Conservation (phyloP, 2,113 vertebrate genomes). For the Psephotus haematonotus region DNA sequence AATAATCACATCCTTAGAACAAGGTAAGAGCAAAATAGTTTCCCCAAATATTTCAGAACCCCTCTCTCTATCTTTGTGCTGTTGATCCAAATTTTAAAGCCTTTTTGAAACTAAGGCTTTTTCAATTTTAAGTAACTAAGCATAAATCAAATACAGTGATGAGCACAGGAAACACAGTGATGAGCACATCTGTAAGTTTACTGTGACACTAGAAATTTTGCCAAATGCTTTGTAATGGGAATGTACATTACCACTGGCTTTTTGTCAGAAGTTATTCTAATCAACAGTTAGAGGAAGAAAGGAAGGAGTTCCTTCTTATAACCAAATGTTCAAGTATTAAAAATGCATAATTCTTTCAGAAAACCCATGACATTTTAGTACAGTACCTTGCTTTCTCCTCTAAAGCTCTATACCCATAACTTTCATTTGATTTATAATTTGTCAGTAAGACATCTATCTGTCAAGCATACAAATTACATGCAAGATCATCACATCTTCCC, state of each 20-base stretch:
- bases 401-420: not conserved
- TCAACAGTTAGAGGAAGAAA: rapidly evolving
- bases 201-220: not conserved
- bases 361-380: not conserved
- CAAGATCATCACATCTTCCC: not conserved
- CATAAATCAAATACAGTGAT: not conserved
- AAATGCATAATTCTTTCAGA: not conserved
- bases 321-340: not conserved
- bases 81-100: not conserved
- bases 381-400: not conserved
- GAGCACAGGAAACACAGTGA: not conserved
- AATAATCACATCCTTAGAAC: not conserved
- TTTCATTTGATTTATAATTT: not conserved
- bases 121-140: not conserved
- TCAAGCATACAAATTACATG: not conserved
- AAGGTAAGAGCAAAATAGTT: not conserved
- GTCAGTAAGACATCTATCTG: not conserved
- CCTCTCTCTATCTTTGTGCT: not conserved
- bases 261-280: not conserved
- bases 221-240: not conserved
- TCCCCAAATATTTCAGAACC: not conserved
- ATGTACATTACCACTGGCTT: not conserved
- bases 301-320: not conserved
- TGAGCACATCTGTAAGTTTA: not conserved
- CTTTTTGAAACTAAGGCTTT: not conserved